Base-by-base conservation (phyloP, 2,113 vertebrate species). In the Callospermophilus lateralis region DNA sequence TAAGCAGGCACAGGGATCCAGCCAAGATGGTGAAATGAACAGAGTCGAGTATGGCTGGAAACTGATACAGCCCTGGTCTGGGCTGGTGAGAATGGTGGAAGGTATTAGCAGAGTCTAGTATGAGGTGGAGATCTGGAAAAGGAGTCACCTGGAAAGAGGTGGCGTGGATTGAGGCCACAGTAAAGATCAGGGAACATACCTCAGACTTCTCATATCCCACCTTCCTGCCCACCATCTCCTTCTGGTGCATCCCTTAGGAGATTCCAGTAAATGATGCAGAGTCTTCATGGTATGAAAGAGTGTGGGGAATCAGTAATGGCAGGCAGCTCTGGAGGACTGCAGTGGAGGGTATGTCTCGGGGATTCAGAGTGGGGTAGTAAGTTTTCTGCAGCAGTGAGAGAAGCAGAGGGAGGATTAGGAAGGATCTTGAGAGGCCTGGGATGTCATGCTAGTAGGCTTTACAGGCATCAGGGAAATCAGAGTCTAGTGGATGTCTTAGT, bases 351-450 rank as follows among this genome's bases (percentile, higher is more conserved):
- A 10, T 7, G 1, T 74, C 68, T 65, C 68, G 30, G 9, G 61
- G 65, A 45, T 32, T 32, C 4, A 5, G 6, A 10, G 3, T 15
- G 28, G 22, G 34, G 39, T 26, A 32, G 3, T 11, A 0, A 63
- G 30, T 19, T 83, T 48, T 76, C 65, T 77, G 24, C 7, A 0
- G 34, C 70, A 34, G 70, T 34, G 37, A 80, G 22, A 70, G 32
- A 39, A 45, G 20, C 6, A 8, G 81, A 78, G 19, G 53, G 22
- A 58, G 45, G 20, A 22, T 67, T 55, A 26, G 42, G 32, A 22
- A 63, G 16, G 26, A 48, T 90, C 45, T 19, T 26, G 24, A 80
- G 63, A 68, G 9, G 32, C n/a, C 65, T 53, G 48, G 37, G 68
- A 42, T 42, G 34, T 61, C 39, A 48, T 0, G 4, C 19, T 55